A percentile compares a stretch with the other conserved stretches of the same genome.
Evolutionary conservation across 2,888 invertebrate species (phyloP).

Genomic region (Ptychoptera contaminata): DNA sequence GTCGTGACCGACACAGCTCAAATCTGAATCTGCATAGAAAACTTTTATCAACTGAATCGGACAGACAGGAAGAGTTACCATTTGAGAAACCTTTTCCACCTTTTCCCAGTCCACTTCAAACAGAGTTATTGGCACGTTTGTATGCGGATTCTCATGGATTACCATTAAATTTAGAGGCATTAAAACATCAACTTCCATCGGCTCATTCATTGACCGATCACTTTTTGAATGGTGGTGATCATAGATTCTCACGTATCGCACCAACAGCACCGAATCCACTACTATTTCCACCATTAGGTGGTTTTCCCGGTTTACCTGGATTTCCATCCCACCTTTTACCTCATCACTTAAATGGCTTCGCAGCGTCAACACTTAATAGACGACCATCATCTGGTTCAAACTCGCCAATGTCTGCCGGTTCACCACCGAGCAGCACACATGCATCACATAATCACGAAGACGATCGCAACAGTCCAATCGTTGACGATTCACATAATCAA

Average conservation of each 20-base stretch:
- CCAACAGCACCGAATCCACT: constrained; percentile 40
- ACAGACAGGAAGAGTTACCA: constrained; percentile 33
- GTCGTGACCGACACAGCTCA: constrained; percentile 81
- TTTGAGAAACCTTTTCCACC: constrained; percentile 32
- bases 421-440: constrained; percentile 26
- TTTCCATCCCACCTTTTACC: constrained; percentile 25
- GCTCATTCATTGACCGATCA: constrained; percentile 8
- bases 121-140: constrained; percentile 60
- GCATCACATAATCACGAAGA: constrained; percentile 11
- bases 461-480: constrained; percentile 8
- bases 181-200: constrained; percentile 31
- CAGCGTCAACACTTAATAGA: constrained; percentile 4
- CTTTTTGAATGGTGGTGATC: constrained; percentile 18
- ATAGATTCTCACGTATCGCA: constrained; percentile 17
- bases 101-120: constrained; percentile 50
- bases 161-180: constrained; percentile 46
- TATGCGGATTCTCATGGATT: constrained; percentile 55
- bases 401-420: constrained; percentile 34
- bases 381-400: constrained; percentile 36
- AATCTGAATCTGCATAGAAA: constrained; percentile 85
- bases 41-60: constrained; percentile 54
- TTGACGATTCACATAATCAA: not conserved
- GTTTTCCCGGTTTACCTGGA: constrained; percentile 35
- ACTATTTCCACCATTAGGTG: constrained; percentile 40
- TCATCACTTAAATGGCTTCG: constrained; percentile 29